Evolutionary conservation across 2,888 invertebrate genomes (phyloP).

Genomic region (Sesamia inferens): DNA sequence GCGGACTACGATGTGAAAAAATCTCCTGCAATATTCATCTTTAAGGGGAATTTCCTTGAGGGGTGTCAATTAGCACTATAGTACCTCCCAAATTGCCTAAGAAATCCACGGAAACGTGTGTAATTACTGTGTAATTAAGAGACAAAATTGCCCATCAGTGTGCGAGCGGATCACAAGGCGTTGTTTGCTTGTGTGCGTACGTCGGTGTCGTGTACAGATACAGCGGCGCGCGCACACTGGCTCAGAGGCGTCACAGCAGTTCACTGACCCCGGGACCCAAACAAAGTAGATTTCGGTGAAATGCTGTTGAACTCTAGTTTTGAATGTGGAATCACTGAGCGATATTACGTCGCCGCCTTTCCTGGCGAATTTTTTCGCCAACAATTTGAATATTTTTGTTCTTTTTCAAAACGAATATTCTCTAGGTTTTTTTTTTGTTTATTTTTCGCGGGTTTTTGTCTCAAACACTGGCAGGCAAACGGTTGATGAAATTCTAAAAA

Average conservation of each 20-base stretch:
- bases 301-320: constrained; percentile 89
- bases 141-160: constrained; percentile 79
- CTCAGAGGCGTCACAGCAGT: constrained; percentile 82
- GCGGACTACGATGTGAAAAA: constrained; percentile 67
- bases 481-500: background rate
- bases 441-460: background rate
- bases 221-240: constrained; percentile 83
- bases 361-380: constrained; percentile 79
- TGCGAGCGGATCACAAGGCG: constrained; percentile 70
- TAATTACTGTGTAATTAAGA: constrained; percentile 81
- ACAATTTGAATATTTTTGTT: constrained; percentile 48
- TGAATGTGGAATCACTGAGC: constrained; percentile 82
- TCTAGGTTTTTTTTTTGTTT: constrained; percentile 21
- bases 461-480: background rate
- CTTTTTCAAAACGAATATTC: constrained; percentile 23
- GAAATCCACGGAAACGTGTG: constrained; percentile 67
- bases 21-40: constrained; percentile 65
- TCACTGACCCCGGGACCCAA: constrained; percentile 88
- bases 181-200: constrained; percentile 78
- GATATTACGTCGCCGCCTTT: constrained; percentile 76
- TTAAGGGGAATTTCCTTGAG: constrained; percentile 71
- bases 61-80: constrained; percentile 42
- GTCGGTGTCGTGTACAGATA: constrained; percentile 73
- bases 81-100: constrained; percentile 65
- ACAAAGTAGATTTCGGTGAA: constrained; percentile 90